These are phyloP conservation scores for Cosmopolites sordidus DNA, from an alignment of 2,888 invertebrate genomes.

Conservation along the genomic window DNA sequence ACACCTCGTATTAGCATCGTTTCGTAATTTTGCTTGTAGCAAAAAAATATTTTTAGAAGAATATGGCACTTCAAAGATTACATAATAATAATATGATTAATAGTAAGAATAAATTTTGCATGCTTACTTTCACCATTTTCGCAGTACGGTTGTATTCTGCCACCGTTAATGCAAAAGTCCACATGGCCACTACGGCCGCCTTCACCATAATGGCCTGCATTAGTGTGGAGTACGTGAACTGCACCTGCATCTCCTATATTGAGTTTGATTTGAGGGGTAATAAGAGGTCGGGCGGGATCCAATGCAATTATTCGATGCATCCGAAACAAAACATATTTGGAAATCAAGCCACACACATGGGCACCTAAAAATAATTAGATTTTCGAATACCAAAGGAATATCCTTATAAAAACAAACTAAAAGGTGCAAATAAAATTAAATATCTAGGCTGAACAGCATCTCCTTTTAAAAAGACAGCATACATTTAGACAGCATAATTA, in stretches of 20 bases:
- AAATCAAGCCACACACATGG: constrained; percentile 71
- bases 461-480: no score
- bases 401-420: no score
- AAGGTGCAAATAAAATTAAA: no score
- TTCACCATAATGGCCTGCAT: constrained; percentile 76
- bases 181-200: constrained; percentile 69
- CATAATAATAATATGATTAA: no score
- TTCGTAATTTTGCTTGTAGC: no score
- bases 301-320: constrained; percentile 68
- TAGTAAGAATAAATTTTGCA: no score
- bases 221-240: constrained; percentile 75
- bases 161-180: constrained; percentile 77
- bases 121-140: constrained; percentile 63
- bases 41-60: no score
- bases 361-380: constrained; percentile 62
- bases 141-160: constrained; percentile 71
- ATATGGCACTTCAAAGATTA: no score
- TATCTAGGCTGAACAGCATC: no score
- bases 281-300: constrained; percentile 71
- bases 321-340: constrained; percentile 67
- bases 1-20: no score
- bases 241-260: constrained; percentile 72
- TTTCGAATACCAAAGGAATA: no score
- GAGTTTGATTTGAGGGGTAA: constrained; percentile 54
- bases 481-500: no score